phyloP scores from a whole-genome alignment of 2,888 invertebrate species.

The Phania funesta region DNA sequence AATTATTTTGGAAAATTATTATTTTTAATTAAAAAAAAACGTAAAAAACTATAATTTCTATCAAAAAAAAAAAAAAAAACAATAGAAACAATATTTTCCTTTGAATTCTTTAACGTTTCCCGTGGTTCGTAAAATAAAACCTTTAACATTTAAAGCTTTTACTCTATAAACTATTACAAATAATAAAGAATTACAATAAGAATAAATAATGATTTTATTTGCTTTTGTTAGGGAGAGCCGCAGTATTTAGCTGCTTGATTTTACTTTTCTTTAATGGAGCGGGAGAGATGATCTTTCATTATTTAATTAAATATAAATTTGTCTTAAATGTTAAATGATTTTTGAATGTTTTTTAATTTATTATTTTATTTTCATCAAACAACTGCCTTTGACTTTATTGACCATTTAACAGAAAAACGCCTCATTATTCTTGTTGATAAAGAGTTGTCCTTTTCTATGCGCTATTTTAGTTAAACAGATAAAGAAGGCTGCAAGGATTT shows the following conservation, averaged over 20 bases:
- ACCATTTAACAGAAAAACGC: slow-evolving; percentile 4
- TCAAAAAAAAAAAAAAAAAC: slow-evolving; percentile 26
- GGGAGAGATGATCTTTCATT: slow-evolving; percentile 58
- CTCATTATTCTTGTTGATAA: slow-evolving; percentile 1
- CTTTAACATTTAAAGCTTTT: slow-evolving; percentile 51
- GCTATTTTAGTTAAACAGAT: slow-evolving; percentile 6
- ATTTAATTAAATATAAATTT: slow-evolving; percentile 63
- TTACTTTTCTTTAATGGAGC: slow-evolving; percentile 59
- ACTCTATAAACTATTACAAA: slow-evolving; percentile 47
- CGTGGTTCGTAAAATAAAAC: slow-evolving; percentile 23
- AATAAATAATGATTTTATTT: slow-evolving; percentile 57
- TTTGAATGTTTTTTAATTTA: slow-evolving; percentile 69
- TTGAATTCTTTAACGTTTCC: slow-evolving; percentile 39
- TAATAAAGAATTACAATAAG: slow-evolving; percentile 1
- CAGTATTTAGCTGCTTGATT: slow-evolving; percentile 61
- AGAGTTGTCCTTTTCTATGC: slow-evolving; percentile 41
- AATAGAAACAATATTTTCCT: slow-evolving; percentile 13
- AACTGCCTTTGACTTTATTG: slow-evolving; percentile 36
- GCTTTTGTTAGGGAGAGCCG: slow-evolving; percentile 71
- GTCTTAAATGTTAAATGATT: slow-evolving; percentile 61
- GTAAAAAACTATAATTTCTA: slow-evolving; percentile 44
- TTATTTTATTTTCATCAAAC: slow-evolving; percentile 40
- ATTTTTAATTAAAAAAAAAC: slow-evolving; percentile 39
- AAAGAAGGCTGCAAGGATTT: slow-evolving; percentile 6
- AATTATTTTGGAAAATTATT: slow-evolving; percentile 45